phyloP scores from a whole-genome alignment of 1,140 invertebrate genomes.

The Agraylea sexmaculata region DNA sequence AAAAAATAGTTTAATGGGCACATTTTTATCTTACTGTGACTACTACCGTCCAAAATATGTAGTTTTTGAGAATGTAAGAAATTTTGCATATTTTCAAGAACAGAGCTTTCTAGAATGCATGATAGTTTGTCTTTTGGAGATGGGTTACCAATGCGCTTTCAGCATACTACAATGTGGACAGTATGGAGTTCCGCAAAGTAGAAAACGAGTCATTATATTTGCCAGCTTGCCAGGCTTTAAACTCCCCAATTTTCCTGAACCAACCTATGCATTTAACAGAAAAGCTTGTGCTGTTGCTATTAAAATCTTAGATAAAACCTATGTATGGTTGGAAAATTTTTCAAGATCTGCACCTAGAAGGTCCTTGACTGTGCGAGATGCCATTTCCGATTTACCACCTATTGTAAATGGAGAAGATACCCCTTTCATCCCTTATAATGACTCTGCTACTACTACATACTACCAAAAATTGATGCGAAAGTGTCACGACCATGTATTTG shows the following conservation, averaged over 20 bases:
- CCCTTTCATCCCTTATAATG: constrained; percentile 49
- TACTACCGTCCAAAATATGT: constrained; percentile 67
- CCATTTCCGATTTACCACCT: constrained; percentile 61
- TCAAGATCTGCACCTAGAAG: not conserved
- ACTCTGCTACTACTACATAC: constrained; percentile 47
- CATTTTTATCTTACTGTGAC: constrained; percentile 65
- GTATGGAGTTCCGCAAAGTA: constrained; percentile 65
- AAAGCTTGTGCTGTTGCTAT: constrained; percentile 49
- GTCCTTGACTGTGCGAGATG: constrained; percentile 50
- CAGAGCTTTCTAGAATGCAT: constrained; percentile 64
- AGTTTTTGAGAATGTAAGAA: constrained; percentile 68
- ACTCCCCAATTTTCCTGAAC: constrained; percentile 62
- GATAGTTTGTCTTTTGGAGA: constrained; percentile 53
- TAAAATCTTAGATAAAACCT: constrained; percentile 43
- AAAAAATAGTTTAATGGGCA: constrained; percentile 66
- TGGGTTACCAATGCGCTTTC: constrained; percentile 73
- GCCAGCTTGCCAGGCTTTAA: constrained; percentile 64
- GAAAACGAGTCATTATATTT: constrained; percentile 55
- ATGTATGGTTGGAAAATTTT: constrained; percentile 45
- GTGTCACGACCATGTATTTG: constrained; percentile 31
- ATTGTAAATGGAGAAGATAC: constrained; percentile 56
- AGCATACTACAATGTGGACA: constrained; percentile 66
- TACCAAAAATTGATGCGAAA: constrained; percentile 54
- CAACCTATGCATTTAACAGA: constrained; percentile 55
- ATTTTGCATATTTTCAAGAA: constrained; percentile 59